Evolutionary conservation across 2,797 vertebrate species (phyloP).

Genomic region (Dendrocincla fuliginosa): DNA sequence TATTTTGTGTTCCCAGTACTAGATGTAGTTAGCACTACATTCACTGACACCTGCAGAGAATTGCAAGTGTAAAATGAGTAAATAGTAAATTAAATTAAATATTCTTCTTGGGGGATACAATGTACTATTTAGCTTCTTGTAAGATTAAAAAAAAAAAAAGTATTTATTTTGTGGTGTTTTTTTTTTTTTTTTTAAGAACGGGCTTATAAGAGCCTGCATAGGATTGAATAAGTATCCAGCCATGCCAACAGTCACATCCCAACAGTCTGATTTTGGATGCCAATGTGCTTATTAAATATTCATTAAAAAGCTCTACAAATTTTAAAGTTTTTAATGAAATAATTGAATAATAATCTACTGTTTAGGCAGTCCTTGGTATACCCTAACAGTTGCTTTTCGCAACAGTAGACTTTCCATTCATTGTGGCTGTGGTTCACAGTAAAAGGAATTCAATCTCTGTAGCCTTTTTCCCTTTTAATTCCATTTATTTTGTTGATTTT

Average conservation of each 20-base stretch:
- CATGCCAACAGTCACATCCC: neutral
- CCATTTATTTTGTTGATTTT: neutral
- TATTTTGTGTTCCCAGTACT: neutral
- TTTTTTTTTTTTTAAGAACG: neutral
- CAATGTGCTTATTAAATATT: neutral
- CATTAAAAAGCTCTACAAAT: neutral
- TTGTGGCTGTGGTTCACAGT: neutral
- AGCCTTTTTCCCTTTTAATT: neutral
- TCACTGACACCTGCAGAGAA: neutral
- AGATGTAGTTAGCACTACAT: neutral
- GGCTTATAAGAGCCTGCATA: neutral
- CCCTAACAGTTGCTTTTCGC: neutral
- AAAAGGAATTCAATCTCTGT: neutral
- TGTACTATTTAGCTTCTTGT: neutral
- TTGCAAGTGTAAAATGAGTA: neutral
- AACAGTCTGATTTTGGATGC: neutral
- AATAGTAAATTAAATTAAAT: neutral
- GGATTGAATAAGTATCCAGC: neutral
- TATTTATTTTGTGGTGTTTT: neutral
- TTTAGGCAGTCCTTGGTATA: neutral
- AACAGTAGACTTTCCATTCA: neutral
- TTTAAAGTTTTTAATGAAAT: neutral
- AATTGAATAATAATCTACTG: neutral
- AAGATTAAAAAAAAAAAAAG: neutral
- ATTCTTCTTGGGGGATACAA: neutral